A percentile compares a stretch with the other conserved stretches of the same genome.
Evolutionary conservation across 2,113 vertebrate genomes (phyloP).

Genomic region (Psammodynastes pulverulentus): DNA sequence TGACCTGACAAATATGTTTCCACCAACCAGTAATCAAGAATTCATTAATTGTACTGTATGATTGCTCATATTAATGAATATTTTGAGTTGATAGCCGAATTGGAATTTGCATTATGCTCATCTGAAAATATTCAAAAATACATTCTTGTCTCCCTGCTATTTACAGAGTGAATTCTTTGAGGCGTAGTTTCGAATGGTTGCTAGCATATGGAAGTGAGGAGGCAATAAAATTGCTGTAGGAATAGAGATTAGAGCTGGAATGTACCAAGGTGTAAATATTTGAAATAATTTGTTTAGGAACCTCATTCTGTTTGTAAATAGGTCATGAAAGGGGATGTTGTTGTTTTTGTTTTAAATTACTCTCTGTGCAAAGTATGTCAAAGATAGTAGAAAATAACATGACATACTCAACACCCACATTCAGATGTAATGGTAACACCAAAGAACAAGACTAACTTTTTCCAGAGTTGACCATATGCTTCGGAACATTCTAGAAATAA

Average conservation of each 20-base stretch:
- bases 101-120: conserved; percentile 13
- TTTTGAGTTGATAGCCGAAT: conserved; percentile 3
- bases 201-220: background rate
- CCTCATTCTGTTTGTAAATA: conserved; percentile 26
- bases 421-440: background rate
- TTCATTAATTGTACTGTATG: conserved; percentile 23
- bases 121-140: conserved; percentile 11
- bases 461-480: background rate
- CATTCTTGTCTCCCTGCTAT: conserved; percentile 10
- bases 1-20: conserved; percentile 18
- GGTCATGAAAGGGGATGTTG: background rate
- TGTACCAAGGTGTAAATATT: conserved; percentile 1
- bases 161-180: background rate
- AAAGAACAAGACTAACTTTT: background rate
- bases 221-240: accelerated
- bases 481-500: no score
- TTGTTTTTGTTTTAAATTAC: conserved; percentile 10
- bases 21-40: conserved; percentile 12
- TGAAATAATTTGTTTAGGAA: conserved; percentile 20
- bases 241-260: background rate
- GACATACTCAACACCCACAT: background rate
- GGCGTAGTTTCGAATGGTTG: background rate
- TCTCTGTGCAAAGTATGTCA: background rate
- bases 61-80: conserved; percentile 25
- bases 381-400: background rate